Evolutionary conservation across 2,888 invertebrate species (phyloP).

Genomic region (Patella caerulea): DNA sequence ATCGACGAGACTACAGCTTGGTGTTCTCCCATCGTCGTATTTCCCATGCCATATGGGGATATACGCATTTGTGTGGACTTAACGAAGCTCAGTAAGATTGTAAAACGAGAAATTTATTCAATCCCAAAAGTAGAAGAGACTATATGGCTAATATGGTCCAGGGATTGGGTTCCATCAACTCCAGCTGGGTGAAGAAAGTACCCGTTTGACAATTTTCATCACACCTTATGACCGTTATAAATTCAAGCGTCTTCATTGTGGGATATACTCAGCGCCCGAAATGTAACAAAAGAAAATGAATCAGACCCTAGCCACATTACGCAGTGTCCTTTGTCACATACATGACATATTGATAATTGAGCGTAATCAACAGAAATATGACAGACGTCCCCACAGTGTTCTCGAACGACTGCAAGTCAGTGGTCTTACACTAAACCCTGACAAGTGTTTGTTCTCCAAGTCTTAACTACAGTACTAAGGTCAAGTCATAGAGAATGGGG

Average conservation of each 20-base stretch:
- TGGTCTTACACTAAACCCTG: slow-evolving; percentile 28
- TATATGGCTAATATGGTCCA: slow-evolving; percentile 18
- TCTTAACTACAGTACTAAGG: slow-evolving; percentile 30
- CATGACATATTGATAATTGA: slow-evolving; percentile 35
- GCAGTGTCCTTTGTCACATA: slow-evolving; percentile 37
- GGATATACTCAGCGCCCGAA: slow-evolving; percentile 68
- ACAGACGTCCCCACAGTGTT: slow-evolving; percentile 15
- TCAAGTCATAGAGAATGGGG: slow-evolving; percentile 27
- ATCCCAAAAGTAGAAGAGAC: slow-evolving; percentile 27
- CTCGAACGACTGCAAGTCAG: slow-evolving; percentile 12
- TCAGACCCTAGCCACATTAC: slow-evolving; percentile 24
- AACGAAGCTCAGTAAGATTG: slow-evolving; percentile 21
- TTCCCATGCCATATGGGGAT: neutral
- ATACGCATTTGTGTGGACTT: neutral
- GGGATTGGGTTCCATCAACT: slow-evolving; percentile 25
- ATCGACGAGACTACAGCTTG: neutral
- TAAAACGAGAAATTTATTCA: slow-evolving; percentile 21
- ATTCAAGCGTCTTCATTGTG: slow-evolving; percentile 41
- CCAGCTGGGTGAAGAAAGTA: slow-evolving; percentile 19
- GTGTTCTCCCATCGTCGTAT: neutral
- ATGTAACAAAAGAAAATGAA: slow-evolving; percentile 69
- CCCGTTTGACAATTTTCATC: slow-evolving; percentile 39
- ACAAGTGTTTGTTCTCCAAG: slow-evolving; percentile 34
- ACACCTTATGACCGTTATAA: slow-evolving; percentile 42
- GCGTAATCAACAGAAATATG: slow-evolving; percentile 20